phyloP scores from a whole-genome alignment of 2,113 vertebrate species.

The Propithecus coquereli region DNA sequence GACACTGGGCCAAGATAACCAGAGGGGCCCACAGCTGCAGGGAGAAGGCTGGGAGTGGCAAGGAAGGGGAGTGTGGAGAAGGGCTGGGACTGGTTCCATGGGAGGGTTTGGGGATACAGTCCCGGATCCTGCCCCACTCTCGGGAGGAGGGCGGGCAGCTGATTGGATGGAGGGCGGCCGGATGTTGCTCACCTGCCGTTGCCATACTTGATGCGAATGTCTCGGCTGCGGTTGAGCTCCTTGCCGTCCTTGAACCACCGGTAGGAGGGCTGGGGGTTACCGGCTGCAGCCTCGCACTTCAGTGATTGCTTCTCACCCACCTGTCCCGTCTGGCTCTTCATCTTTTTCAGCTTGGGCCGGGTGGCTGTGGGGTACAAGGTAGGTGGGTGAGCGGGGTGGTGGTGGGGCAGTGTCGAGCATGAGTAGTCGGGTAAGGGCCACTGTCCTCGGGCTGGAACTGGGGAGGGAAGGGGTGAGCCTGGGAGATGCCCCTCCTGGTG shows the following conservation, averaged over 20 bases:
- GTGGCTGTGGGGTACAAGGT: constrained; percentile 80
- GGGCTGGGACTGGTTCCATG: not conserved
- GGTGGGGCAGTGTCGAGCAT: not conserved
- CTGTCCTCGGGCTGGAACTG: not conserved
- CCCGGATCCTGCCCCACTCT: not conserved
- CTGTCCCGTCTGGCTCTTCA: constrained; percentile 89
- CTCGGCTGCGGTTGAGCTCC: constrained; percentile 93
- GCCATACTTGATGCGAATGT: constrained; percentile 90
- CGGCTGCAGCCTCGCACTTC: constrained; percentile 92
- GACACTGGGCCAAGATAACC: not conserved
- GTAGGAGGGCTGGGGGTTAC: constrained; percentile 91
- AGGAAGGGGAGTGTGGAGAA: not conserved
- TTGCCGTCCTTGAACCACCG: constrained; percentile 97
- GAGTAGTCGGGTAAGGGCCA: not conserved
- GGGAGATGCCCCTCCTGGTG: not conserved
- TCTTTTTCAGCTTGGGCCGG: constrained; percentile 92
- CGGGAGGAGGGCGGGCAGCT: not conserved
- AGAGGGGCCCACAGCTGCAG: not conserved
- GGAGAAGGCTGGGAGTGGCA: not conserved
- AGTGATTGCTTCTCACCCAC: constrained; percentile 91
- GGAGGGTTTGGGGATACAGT: not conserved
- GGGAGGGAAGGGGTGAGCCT: not conserved
- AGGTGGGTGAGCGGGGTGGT: constrained; percentile 34
- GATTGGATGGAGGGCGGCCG: not conserved
- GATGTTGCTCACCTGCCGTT: constrained; percentile 88